phyloP scores from a whole-genome alignment of 2,797 vertebrate species.

The Centropyge bicolor region DNA sequence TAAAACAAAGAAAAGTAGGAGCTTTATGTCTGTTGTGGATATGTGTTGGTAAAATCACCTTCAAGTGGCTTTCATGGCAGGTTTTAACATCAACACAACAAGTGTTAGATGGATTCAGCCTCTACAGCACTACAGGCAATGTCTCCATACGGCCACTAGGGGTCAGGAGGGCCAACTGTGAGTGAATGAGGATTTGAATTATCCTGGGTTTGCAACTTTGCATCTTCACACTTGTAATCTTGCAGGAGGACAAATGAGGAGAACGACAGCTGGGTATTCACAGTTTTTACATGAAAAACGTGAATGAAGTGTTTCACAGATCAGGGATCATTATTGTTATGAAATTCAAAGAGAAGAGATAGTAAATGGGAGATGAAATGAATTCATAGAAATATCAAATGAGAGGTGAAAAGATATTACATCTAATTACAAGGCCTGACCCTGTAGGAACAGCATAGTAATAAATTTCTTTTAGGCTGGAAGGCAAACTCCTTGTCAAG shows the following conservation, averaged over 20 bases:
- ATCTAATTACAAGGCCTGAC: background rate
- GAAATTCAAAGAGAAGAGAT: background rate
- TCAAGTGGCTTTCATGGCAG: background rate
- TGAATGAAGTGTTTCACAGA: background rate
- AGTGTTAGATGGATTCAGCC: background rate
- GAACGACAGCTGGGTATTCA: background rate
- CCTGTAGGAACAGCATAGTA: background rate
- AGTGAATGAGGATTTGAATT: background rate
- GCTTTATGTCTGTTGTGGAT: background rate
- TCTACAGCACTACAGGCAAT: background rate
- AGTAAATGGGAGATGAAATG: background rate
- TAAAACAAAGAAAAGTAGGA: background rate
- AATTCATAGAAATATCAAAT: background rate
- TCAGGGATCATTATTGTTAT: background rate
- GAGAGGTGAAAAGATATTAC: background rate
- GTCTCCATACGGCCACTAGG: slow-evolving; percentile 21
- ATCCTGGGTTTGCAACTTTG: background rate
- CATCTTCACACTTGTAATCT: background rate
- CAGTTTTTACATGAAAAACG: background rate
- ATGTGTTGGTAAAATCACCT: background rate
- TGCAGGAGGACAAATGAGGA: background rate
- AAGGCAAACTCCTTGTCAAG: background rate
- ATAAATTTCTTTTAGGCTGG: background rate
- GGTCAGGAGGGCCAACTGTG: slow-evolving; percentile 30
- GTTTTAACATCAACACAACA: background rate